Base-by-base conservation (phyloP, 92 coral and sea anemone genomes). In the Phenganax marumi region DNA sequence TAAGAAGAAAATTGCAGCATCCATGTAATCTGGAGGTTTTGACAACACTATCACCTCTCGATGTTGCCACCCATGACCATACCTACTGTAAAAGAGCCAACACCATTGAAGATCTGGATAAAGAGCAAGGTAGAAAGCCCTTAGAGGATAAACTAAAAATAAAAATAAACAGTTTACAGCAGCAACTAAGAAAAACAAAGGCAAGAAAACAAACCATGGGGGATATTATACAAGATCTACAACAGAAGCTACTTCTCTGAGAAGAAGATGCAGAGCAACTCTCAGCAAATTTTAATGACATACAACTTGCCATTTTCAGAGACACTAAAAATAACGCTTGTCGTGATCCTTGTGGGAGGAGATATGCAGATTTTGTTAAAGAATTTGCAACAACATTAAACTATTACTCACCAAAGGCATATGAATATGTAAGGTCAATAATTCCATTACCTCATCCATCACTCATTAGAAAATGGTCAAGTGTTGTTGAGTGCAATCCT, bases 381-480 rank as follows among this genome's bases (percentile, higher is more conserved):
- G 55, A 72, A 72, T 72, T 74, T 52, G 79, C 79, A 50, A 52
- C 18, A 0, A 74, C 79, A 5, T 22, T 63, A 3, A 18, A 63
- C 7, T 63, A 18, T 18, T 63, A 18, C 70, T 63, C 58, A n/a
- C 77, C 58, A 13, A 72, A 72, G 24, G 77, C 77, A 49, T 72
- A 49, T 14, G 14, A 49, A 52, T 72, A 72, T 18, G 58, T 72
- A 1, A 49, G 77, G 14, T 46, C 58, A 18, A 18, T 72, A 12
- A 2, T 72, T 12, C 58, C 57, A 1, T 72, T 72, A 72, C 60
- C 77, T 2, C 21, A 72, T 10, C 77, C 77, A 0, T 72, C 77
- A 72, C 57, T 72, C 2, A 72, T 50, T 72, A 18, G 77, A 49
- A 49, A 72, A 39, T 72, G 77, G 77, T 72, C 77, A 49, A 46